Conservation (phyloP, 2,113 vertebrate species). For the Gadus chalcogrammus region DNA sequence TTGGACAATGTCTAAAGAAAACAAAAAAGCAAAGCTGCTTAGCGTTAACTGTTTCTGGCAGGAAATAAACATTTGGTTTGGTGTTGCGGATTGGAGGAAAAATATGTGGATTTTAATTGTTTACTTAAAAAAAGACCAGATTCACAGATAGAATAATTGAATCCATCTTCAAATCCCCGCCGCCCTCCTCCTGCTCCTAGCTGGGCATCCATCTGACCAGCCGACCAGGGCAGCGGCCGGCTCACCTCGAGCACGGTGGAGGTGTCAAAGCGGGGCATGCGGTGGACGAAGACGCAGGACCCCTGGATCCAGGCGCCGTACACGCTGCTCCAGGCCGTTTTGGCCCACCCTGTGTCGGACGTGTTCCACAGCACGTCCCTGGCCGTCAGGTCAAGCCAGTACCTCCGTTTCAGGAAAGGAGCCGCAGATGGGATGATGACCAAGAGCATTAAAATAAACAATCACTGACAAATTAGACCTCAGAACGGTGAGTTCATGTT, state of each 20-base stretch:
- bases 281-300: conserved; percentile 74
- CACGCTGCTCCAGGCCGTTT: conserved; percentile 78
- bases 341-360: conserved; percentile 82
- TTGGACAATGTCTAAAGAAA: conserved; percentile 68
- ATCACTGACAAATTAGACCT: no score
- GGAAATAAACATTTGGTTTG: no score
- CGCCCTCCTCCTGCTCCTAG: no score
- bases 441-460: no score
- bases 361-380: conserved; percentile 78
- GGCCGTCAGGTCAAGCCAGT: conserved; percentile 79
- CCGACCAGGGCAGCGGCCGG: background rate
- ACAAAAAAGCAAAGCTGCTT: background rate
- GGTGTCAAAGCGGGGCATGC: conserved; percentile 74
- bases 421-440: background rate
- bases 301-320: conserved; percentile 80
- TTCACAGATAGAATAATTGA: no score
- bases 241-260: conserved; percentile 51
- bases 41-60: no score
- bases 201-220: background rate
- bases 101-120: no score
- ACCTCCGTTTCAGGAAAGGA: conserved; percentile 48
- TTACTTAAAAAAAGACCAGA: no score
- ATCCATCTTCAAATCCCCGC: no score
- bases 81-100: no score
- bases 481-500: no score